Evolutionary conservation across 1,140 invertebrate species (phyloP).

Genomic region (Drosophila kohkoa): DNA sequence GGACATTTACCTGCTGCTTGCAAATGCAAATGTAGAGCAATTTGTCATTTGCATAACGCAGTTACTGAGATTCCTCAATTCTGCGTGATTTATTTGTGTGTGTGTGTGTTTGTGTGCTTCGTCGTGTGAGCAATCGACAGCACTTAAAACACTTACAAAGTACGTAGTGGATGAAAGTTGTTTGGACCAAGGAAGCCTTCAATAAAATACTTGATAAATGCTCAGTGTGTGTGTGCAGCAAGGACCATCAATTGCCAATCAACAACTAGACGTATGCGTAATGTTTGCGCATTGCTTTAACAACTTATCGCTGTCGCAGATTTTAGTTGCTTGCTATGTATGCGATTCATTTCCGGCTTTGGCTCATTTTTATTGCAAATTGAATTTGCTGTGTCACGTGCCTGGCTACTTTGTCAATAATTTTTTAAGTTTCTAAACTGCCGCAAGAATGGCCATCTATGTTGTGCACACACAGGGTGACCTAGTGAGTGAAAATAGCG

Average conservation of each 20-base stretch:
- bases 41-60: conserved; percentile 74
- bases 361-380: conserved; percentile 74
- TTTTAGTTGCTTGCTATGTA: neutral
- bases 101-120: neutral
- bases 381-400: conserved; percentile 76
- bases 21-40: conserved; percentile 55
- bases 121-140: conserved; percentile 13
- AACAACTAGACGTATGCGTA: conserved; percentile 15
- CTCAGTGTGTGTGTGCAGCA: neutral
- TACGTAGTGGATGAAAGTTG: neutral
- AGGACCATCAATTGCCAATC: conserved; percentile 5
- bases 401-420: conserved; percentile 70
- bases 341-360: neutral
- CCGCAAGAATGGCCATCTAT: conserved; percentile 35
- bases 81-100: conserved; percentile 1
- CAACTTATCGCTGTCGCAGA: neutral
- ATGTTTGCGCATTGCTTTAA: neutral
- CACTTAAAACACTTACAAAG: conserved; percentile 28
- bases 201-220: conserved; percentile 3
- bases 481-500: neutral
- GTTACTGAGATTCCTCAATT: conserved; percentile 39
- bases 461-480: conserved; percentile 49
- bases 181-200: conserved; percentile 3
- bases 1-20: conserved; percentile 55
- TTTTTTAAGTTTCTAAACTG: conserved; percentile 60